phyloP scores from a whole-genome alignment of 2,113 vertebrate species.

The Pomatorhinus ruficollis region DNA sequence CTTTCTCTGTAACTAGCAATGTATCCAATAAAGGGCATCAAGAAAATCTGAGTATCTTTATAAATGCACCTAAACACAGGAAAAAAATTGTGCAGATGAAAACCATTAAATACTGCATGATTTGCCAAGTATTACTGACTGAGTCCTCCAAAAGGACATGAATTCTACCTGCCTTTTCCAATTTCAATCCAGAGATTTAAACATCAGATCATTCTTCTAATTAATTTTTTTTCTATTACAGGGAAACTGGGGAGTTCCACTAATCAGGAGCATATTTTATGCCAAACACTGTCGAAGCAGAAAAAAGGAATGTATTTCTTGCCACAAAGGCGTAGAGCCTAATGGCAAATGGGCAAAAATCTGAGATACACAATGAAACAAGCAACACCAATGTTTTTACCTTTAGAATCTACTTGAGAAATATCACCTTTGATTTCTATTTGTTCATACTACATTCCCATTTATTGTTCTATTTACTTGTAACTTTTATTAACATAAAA shows the following conservation, averaged over 20 bases:
- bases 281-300: neutral
- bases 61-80: neutral
- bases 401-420: neutral
- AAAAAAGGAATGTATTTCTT: neutral
- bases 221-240: neutral
- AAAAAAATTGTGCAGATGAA: neutral
- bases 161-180: neutral
- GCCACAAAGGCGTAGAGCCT: neutral
- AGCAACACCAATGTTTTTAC: neutral
- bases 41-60: neutral
- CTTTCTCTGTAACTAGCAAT: neutral
- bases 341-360: neutral
- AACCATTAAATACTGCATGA: neutral
- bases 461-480: neutral
- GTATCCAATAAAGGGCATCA: neutral
- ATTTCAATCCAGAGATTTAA: neutral
- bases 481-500: neutral
- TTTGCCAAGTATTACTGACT: neutral
- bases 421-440: neutral
- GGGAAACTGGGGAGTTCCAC: neutral
- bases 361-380: neutral
- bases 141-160: neutral
- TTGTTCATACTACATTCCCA: neutral
- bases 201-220: neutral
- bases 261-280: neutral